Conservation (phyloP, 2,888 invertebrate genomes). For the Laothoe populi region DNA sequence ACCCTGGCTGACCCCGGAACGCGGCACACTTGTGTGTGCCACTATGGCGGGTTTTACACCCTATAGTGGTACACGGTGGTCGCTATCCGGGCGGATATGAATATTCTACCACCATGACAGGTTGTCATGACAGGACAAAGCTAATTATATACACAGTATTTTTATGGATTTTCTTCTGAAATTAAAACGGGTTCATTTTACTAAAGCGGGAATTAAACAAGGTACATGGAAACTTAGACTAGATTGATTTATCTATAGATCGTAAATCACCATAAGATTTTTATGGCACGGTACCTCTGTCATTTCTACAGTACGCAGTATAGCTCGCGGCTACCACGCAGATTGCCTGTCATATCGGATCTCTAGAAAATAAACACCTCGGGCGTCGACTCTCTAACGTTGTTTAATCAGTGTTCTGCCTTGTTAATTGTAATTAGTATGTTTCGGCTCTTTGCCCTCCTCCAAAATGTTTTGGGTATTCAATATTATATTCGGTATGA, state of each 20-base stretch:
- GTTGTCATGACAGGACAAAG: too few species aligned
- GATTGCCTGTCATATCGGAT: constrained; percentile 52
- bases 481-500: background rate
- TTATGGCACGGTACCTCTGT: background rate
- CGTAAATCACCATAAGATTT: background rate
- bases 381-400: constrained; percentile 33
- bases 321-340: constrained; percentile 42
- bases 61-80: too few species aligned
- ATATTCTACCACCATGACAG: too few species aligned
- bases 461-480: background rate
- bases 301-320: background rate
- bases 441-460: background rate
- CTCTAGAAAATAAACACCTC: constrained; percentile 38
- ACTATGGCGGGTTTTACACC: too few species aligned
- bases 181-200: too few species aligned
- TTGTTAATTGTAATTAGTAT: constrained; percentile 19
- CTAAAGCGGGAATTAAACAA: too few species aligned
- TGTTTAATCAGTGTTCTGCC: constrained; percentile 16
- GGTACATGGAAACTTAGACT: too few species aligned
- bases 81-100: too few species aligned
- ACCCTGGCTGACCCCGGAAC: too few species aligned
- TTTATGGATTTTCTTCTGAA: too few species aligned
- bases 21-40: too few species aligned
- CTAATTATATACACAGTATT: too few species aligned
- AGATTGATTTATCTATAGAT: background rate